A percentile compares a stretch with the other conserved stretches of the same genome.
phyloP scores from a whole-genome alignment of 2,888 invertebrate species.

The Andrena haemorrhoa region DNA sequence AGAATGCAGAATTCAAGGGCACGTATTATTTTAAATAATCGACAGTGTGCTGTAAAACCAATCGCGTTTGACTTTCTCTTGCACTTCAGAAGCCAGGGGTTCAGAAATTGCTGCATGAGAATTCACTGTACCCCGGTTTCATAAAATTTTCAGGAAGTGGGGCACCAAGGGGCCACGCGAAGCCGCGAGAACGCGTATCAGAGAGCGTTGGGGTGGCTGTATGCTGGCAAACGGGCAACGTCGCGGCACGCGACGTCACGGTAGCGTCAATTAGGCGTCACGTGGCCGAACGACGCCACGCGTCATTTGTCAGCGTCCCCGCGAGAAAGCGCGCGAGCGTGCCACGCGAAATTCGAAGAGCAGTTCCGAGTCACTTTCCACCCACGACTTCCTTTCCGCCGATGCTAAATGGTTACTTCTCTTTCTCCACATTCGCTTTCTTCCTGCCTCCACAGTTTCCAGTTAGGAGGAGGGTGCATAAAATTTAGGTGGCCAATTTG shows the following conservation, averaged over 20 bases:
- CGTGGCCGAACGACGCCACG: constrained; percentile 82
- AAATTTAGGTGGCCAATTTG: no score
- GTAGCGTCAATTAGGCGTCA: constrained; percentile 84
- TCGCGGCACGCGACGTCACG: constrained; percentile 84
- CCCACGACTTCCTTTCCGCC: constrained; percentile 43
- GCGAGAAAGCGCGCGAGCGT: constrained; percentile 51
- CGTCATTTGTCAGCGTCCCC: constrained; percentile 83
- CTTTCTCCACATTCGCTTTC: neutral
- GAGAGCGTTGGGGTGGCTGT: constrained; percentile 24
- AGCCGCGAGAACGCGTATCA: constrained; percentile 37
- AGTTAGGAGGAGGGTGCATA: neutral
- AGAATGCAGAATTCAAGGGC: no score
- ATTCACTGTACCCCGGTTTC: neutral
- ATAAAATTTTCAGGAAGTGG: neutral
- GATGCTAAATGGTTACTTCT: neutral
- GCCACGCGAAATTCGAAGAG: constrained; percentile 54
- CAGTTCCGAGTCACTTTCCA: constrained; percentile 58
- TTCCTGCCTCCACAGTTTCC: neutral
- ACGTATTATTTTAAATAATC: no score
- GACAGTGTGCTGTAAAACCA: no score
- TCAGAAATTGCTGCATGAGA: neutral
- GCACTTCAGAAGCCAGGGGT: neutral
- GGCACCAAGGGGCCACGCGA: neutral
- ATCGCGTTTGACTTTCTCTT: neutral
- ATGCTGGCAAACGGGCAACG: constrained; percentile 55